A percentile compares a stretch with the other conserved stretches of the same genome.
phyloP scores from a whole-genome alignment of 2,797 vertebrate genomes.

The Pseudochirops corinnae region DNA sequence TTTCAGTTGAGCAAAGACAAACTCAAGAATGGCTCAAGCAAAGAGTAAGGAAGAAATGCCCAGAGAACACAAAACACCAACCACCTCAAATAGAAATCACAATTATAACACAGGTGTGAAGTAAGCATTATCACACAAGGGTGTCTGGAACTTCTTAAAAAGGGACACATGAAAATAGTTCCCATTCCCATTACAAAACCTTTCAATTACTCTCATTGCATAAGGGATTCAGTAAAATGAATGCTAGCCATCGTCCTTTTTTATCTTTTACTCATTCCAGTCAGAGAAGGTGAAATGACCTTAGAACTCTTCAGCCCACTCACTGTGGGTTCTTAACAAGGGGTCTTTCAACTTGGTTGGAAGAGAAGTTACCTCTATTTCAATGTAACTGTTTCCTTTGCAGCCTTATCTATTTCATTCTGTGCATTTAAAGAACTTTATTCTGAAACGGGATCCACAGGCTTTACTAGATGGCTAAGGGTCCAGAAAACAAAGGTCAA shows the following conservation, averaged over 20 bases:
- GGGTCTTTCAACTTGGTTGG: background rate
- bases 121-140: background rate
- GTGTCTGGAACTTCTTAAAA: background rate
- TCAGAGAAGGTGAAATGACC: background rate
- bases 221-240: background rate
- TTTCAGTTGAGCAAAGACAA: background rate
- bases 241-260: no score
- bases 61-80: background rate
- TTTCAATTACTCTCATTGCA: background rate
- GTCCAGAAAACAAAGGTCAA: background rate
- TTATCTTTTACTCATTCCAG: background rate
- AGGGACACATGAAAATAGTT: slow-evolving; percentile 63
- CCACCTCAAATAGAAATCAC: background rate
- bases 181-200: background rate
- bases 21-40: background rate
- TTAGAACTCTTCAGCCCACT: background rate
- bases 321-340: background rate
- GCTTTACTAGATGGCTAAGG: background rate
- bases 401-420: background rate
- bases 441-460: background rate
- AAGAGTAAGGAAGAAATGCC: background rate
- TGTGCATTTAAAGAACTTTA: background rate
- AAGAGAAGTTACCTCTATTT: background rate
- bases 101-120: background rate
- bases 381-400: background rate